phyloP scores from a whole-genome alignment of 2,797 vertebrate species.

The Helostoma temminkii region DNA sequence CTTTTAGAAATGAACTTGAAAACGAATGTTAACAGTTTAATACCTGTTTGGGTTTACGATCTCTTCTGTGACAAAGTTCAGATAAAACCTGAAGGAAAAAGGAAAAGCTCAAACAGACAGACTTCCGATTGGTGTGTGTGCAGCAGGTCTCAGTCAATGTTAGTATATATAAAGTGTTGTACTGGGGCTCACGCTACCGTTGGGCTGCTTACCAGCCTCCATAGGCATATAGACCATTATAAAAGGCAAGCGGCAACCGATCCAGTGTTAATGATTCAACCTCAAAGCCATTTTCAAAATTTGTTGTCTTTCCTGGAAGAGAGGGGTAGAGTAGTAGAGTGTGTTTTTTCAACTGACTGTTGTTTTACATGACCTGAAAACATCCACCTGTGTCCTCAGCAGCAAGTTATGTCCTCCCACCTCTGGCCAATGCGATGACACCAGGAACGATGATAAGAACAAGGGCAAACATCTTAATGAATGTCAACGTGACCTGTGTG shows the following conservation, averaged over 20 bases:
- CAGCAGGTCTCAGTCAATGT: background rate
- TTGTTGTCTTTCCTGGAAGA: constrained; percentile 85
- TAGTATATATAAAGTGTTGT: background rate
- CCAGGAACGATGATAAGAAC: constrained; percentile 87
- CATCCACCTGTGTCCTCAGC: background rate
- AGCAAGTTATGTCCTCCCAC: constrained; percentile 52
- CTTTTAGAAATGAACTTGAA: background rate
- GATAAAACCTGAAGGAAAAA: constrained; percentile 86
- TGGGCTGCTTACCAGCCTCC: constrained; percentile 88
- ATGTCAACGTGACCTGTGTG: constrained; percentile 82
- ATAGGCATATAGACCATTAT: constrained; percentile 91
- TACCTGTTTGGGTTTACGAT: constrained; percentile 91
- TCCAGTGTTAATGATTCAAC: constrained; percentile 79
- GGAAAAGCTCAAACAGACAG: background rate
- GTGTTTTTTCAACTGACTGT: background rate
- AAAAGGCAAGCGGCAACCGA: constrained; percentile 91
- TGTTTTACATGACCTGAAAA: background rate
- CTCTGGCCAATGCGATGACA: constrained; percentile 80
- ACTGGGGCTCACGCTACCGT: background rate
- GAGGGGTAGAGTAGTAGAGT: too few species aligned
- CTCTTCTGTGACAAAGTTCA: constrained; percentile 91
- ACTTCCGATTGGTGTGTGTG: background rate
- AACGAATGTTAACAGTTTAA: background rate
- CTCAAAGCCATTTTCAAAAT: constrained; percentile 89
- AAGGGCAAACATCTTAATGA: constrained; percentile 84